Evolutionary conservation across 2,888 invertebrate genomes (phyloP).

Genomic region (Monochamus alternatus): DNA sequence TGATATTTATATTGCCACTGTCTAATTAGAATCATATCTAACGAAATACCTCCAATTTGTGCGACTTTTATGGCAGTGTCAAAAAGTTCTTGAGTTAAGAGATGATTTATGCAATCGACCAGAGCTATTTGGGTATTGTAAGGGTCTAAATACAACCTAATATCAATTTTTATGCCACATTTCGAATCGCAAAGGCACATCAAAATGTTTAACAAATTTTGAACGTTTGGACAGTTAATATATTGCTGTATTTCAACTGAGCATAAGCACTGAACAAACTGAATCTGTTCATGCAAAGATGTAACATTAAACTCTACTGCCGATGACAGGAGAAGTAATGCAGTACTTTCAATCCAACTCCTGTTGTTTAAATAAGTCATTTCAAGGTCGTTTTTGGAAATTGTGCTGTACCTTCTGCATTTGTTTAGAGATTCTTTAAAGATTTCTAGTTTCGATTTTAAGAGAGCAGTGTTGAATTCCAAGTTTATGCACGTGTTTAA

Average conservation of each 20-base stretch:
- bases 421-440: slow-evolving; percentile 66
- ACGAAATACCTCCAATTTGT: slow-evolving; percentile 71
- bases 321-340: slow-evolving; percentile 76
- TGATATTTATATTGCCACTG: slow-evolving; percentile 75
- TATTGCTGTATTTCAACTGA: slow-evolving; percentile 75
- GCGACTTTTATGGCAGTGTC: slow-evolving; percentile 76
- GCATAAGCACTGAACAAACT: slow-evolving; percentile 76
- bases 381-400: slow-evolving; percentile 68
- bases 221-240: slow-evolving; percentile 72
- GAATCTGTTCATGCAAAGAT: slow-evolving; percentile 77
- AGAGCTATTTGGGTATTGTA: slow-evolving; percentile 71
- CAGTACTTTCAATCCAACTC: slow-evolving; percentile 74
- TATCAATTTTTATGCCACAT: slow-evolving; percentile 72
- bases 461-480: slow-evolving; percentile 63
- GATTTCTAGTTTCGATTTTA: slow-evolving; percentile 63
- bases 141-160: slow-evolving; percentile 65
- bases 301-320: slow-evolving; percentile 77
- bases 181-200: slow-evolving; percentile 59
- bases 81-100: slow-evolving; percentile 73
- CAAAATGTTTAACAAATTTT: slow-evolving; percentile 61
- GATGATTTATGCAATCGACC: slow-evolving; percentile 73
- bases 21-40: slow-evolving; percentile 73
- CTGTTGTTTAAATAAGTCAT: slow-evolving; percentile 73
- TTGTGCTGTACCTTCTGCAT: slow-evolving; percentile 61
- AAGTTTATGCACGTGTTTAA: slow-evolving; percentile 61